Conservation (phyloP, 2,888 invertebrate genomes). For the Lymantria monacha region DNA sequence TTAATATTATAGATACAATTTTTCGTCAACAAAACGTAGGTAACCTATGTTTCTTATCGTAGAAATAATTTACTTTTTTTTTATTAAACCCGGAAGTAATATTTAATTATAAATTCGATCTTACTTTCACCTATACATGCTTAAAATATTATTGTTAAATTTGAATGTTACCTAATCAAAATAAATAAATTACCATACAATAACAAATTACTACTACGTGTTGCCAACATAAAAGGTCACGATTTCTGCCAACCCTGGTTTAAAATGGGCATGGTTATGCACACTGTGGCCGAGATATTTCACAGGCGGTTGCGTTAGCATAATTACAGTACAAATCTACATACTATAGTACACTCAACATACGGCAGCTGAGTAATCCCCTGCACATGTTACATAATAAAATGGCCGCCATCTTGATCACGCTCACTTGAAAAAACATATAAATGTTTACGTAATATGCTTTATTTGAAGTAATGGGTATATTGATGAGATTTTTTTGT, state of each 20-base stretch:
- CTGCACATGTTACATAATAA: slow-evolving; percentile 37
- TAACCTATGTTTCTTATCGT: no score
- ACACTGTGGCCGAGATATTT: slow-evolving; percentile 44
- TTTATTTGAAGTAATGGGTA: slow-evolving; percentile 8
- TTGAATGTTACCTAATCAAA: no score
- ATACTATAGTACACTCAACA: slow-evolving; percentile 20
- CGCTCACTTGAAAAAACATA: slow-evolving; percentile 24
- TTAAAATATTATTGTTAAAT: no score
- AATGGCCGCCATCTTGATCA: slow-evolving; percentile 22
- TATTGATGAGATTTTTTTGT: slow-evolving; percentile 2
- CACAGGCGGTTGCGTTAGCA: slow-evolving; percentile 47
- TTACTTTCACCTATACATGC: no score
- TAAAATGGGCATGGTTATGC: slow-evolving; percentile 31
- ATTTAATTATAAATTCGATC: no score
- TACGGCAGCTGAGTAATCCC: slow-evolving; percentile 40
- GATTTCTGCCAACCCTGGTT: neutral
- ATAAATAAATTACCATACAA: no score
- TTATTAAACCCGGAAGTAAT: no score
- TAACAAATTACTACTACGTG: neutral
- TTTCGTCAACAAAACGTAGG: no score
- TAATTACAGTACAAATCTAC: slow-evolving; percentile 35
- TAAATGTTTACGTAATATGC: slow-evolving; percentile 8
- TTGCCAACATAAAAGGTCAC: neutral
- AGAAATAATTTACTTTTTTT: no score
- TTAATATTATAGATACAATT: no score